Evolutionary conservation across 2,797 vertebrate genomes (phyloP).

Genomic region (Eulemur albifrons): DNA sequence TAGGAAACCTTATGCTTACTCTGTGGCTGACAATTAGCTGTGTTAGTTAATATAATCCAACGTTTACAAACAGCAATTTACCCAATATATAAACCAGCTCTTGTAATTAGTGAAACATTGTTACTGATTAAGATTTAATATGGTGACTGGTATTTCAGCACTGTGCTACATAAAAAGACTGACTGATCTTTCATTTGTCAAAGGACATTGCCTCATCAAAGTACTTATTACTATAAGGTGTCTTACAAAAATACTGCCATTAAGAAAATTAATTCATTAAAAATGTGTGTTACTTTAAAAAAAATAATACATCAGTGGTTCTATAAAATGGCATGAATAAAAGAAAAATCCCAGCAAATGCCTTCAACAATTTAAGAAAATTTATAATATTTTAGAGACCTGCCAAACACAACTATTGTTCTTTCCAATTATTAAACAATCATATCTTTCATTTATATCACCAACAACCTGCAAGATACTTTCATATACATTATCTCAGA

Average conservation of each 20-base stretch:
- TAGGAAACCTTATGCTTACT: conserved; percentile 81
- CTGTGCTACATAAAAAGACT: conserved; percentile 69
- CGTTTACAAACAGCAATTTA: conserved; percentile 83
- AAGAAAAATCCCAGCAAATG: conserved; percentile 15
- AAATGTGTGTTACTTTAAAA: conserved; percentile 49
- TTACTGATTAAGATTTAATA: conserved; percentile 87
- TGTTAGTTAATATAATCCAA: conserved; percentile 84
- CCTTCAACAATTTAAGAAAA: neutral
- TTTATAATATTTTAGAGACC: neutral
- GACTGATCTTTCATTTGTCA: conserved; percentile 72
- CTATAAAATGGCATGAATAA: conserved; percentile 6
- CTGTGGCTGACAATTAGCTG: conserved; percentile 83
- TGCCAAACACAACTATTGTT: neutral
- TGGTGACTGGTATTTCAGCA: conserved; percentile 59
- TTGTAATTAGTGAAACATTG: conserved; percentile 82
- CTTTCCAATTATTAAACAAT: neutral
- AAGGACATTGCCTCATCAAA: conserved; percentile 73
- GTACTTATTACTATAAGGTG: conserved; percentile 56
- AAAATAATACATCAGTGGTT: neutral
- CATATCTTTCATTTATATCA: neutral
- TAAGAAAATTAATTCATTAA: conserved; percentile 56
- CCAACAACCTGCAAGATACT: neutral
- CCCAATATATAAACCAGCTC: conserved; percentile 80
- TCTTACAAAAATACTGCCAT: conserved; percentile 50
- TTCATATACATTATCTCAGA: neutral